Percentiles rank a stretch among this genome's conserved stretches.
Conservation (phyloP, 2,113 vertebrate species). For the Tenebrosternarchus preto region DNA sequence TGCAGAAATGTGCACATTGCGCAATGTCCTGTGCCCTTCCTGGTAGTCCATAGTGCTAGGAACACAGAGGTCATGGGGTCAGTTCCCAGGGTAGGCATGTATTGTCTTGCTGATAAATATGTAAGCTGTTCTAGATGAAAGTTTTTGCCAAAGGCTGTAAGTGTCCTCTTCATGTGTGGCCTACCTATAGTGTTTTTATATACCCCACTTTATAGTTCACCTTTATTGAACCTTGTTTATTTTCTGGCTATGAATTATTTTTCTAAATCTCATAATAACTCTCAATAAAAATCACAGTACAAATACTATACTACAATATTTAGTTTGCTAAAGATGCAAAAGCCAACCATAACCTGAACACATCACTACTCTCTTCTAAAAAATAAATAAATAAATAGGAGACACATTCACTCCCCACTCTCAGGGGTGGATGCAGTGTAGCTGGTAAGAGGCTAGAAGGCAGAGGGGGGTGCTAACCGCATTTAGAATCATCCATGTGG, state of each 20-base stretch:
- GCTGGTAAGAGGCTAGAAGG: constrained; percentile 52
- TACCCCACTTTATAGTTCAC: too few species aligned
- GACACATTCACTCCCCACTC: neutral
- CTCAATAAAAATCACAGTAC: neutral
- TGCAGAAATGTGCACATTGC: too few species aligned
- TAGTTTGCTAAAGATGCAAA: neutral
- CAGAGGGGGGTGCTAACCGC: constrained; percentile 63
- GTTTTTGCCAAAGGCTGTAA: too few species aligned
- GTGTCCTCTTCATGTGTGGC: too few species aligned
- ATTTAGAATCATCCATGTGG: constrained; percentile 63
- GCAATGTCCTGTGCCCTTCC: too few species aligned
- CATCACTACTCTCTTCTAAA: too few species aligned
- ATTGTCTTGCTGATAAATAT: too few species aligned
- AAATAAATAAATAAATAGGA: constrained; percentile 10
- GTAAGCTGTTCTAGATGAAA: too few species aligned
- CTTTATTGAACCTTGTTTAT: neutral
- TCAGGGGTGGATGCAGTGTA: constrained; percentile 20
- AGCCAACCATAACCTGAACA: neutral
- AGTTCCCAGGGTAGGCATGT: too few species aligned
- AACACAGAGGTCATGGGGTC: too few species aligned
- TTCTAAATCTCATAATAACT: neutral
- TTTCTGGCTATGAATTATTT: neutral
- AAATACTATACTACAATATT: neutral
- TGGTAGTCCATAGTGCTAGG: too few species aligned
- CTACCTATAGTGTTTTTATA: too few species aligned